Base-by-base conservation (phyloP, 2,888 invertebrate genomes). In the Orthonevra nobilis region DNA sequence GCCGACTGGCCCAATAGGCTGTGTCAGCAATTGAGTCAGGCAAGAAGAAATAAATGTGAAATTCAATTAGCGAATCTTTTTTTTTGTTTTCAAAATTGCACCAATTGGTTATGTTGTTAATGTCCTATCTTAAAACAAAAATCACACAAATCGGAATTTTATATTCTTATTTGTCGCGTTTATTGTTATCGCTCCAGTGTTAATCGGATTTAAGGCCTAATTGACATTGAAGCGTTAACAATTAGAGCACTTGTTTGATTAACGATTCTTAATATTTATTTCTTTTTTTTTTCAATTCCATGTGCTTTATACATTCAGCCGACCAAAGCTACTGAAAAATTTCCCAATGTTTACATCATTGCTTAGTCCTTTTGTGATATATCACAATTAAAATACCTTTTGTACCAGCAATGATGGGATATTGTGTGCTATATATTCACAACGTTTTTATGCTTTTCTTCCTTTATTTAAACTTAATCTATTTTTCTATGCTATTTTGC, bases 1-100 rank as follows among this genome's bases (percentile, higher is more conserved):
- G 88, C 88, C 81, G 93, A 93, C 88, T 96, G 96, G 96, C 92
- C 93, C 84, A 91, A 92, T 84, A 92, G 91, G 86, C 90, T 96
- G 84, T 96, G 95, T 90, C 90, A 90, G 87, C 94, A 94, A 89
- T 91, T 96, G 86, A 90, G 89, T 86, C 92, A 92, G 92, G 92
- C 92, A 92, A 89, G 89, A 85, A 74, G 60, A 72, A 69, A 79
- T 77, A 81, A 81, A 81, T 74, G 66, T 74, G 42, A 81, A 75
- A 75, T 23, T 69, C 7, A 63, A 60, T 48, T 15, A 48, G 28
- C 40, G 34, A 54, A 74, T 72, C 14, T 50, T 63, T 48, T 58
- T 79, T 68, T 46, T 70, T 17, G 12, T 50, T 81, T 68, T 36
- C 58, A 46, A 79, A 72, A 63, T 66, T 81, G 68, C 75, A 70